These are phyloP conservation scores for Chromoteleia sp. DNA, from an alignment of 2,888 invertebrate genomes.

Conservation along the genomic window DNA sequence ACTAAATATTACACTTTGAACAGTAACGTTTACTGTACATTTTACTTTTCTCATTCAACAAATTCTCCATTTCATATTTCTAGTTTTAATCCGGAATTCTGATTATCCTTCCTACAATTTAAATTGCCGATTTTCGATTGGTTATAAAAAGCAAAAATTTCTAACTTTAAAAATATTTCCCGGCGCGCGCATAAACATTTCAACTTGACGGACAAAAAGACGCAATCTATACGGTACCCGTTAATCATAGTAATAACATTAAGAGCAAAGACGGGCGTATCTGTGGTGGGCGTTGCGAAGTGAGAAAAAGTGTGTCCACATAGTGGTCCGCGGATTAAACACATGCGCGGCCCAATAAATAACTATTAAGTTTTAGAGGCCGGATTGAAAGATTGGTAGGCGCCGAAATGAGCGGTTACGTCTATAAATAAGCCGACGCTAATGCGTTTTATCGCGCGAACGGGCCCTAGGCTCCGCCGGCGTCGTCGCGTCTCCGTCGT, in stretches of 20 bases:
- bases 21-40: too few relatives aligned
- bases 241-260: constrained; percentile 53
- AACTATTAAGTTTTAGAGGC: constrained; percentile 67
- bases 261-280: constrained; percentile 38
- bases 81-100: too few relatives aligned
- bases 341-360: constrained; percentile 60
- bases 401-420: constrained; percentile 76
- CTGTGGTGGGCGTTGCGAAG: constrained; percentile 63
- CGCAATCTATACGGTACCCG: constrained; percentile 14
- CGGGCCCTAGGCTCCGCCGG: constrained; percentile 62
- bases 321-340: constrained; percentile 70
- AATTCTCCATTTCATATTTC: too few relatives aligned
- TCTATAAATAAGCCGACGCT: constrained; percentile 80
- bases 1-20: constrained; percentile 50
- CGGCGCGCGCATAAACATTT: constrained; percentile 6
- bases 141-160: too few relatives aligned
- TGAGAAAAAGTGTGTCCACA: constrained; percentile 69
- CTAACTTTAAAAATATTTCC: neutral
- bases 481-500: constrained; percentile 19
- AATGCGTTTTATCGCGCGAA: constrained; percentile 80
- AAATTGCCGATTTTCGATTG: too few relatives aligned
- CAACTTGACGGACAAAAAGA: neutral
- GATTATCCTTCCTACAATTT: too few relatives aligned
- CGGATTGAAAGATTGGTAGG: constrained; percentile 78
- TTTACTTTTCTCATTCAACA: too few relatives aligned